Percentiles rank a stretch among this genome's conserved stretches.
Conservation (phyloP, 2,888 invertebrate genomes). For the Rhamphomyia laevipes region DNA sequence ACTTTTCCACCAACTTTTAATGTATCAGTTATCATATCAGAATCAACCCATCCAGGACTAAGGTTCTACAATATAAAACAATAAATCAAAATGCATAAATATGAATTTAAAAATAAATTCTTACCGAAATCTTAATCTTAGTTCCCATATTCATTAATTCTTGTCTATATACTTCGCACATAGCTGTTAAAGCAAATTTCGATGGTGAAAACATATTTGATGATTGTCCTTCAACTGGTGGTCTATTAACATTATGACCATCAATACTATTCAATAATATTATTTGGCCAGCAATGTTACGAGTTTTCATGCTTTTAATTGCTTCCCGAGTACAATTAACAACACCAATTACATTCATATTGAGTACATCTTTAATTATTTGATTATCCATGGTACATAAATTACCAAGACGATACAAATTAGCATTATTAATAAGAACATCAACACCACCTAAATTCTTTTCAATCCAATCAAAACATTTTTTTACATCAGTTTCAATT, state of each 20-base stretch:
- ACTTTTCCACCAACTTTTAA: not conserved
- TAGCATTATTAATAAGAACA: conserved; percentile 44
- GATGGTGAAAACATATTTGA: conserved; percentile 17
- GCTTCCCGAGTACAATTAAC: conserved; percentile 35
- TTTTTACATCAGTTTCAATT: conserved; percentile 39
- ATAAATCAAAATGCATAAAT: not conserved
- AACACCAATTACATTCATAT: conserved; percentile 33
- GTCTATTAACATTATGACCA: conserved; percentile 16
- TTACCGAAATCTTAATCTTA: conserved; percentile 20
- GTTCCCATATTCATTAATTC: conserved; percentile 16
- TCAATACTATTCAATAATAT: conserved; percentile 29
- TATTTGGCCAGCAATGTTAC: conserved; percentile 34
- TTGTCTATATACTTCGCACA: conserved; percentile 16
- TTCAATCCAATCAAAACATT: conserved; percentile 38
- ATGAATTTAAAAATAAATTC: not conserved
- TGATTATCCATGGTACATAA: not conserved
- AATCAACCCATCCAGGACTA: conserved; percentile 9
- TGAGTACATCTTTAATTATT: conserved; percentile 21
- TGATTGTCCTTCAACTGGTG: conserved; percentile 4
- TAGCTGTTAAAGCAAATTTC: conserved; percentile 18
- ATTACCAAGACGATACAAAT: conserved; percentile 18
- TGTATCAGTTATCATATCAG: not conserved
- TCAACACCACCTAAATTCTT: conserved; percentile 38
- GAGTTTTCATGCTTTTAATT: conserved; percentile 32
- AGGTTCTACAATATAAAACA: conserved; percentile 6